phyloP scores from a whole-genome alignment of 2,797 vertebrate species.

The Dromococcyx pavoninus region DNA sequence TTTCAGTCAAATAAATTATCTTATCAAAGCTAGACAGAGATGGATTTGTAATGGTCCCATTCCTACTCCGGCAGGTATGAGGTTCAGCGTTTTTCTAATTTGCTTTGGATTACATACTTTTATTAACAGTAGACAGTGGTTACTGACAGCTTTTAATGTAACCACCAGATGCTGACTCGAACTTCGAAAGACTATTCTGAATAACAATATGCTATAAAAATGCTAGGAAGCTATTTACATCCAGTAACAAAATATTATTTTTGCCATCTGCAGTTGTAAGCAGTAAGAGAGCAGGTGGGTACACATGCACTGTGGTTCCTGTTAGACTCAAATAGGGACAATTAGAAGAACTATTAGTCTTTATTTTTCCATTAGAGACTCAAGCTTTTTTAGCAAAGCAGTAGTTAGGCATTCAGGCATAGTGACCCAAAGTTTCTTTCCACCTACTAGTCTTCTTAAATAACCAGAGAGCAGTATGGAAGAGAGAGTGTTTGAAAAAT shows the following conservation, averaged over 20 bases:
- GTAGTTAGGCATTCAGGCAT: not conserved
- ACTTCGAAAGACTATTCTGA: not conserved
- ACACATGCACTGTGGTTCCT: not conserved
- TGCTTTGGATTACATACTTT: not conserved
- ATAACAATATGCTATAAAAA: not conserved
- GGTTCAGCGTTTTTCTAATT: not conserved
- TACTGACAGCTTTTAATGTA: not conserved
- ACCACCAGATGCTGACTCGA: not conserved
- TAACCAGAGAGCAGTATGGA: not conserved
- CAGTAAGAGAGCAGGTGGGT: not conserved
- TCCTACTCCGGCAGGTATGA: not conserved
- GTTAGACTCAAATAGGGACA: not conserved
- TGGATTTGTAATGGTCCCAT: not conserved
- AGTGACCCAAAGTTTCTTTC: not conserved
- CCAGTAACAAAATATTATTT: not conserved
- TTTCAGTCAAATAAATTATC: not conserved
- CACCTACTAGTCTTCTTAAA: not conserved
- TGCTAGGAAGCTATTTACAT: not conserved
- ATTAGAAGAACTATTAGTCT: not conserved
- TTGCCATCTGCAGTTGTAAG: not conserved
- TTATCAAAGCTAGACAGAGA: not conserved
- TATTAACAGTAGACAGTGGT: not conserved
- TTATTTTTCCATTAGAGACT: not conserved
- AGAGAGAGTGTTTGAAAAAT: not conserved
- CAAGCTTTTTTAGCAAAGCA: not conserved